These are phyloP conservation scores for Canis aureus DNA, from an alignment of 2,113 vertebrate genomes.

Conservation along the genomic window DNA sequence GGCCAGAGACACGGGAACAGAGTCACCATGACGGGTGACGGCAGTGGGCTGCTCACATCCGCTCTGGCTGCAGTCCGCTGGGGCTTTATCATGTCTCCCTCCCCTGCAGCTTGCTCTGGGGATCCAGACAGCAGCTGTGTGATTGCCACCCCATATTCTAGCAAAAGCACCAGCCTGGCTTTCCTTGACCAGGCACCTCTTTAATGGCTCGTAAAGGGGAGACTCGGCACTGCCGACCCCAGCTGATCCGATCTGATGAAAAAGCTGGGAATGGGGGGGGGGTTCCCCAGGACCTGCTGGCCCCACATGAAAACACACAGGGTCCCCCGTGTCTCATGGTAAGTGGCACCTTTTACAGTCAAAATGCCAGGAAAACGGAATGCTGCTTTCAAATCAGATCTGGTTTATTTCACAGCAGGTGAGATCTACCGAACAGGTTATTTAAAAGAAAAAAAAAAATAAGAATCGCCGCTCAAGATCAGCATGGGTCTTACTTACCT, in stretches of 20 bases:
- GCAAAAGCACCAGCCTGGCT: neutral
- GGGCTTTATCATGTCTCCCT: neutral
- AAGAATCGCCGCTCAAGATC: conserved; percentile 54
- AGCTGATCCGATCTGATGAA: conserved; percentile 60
- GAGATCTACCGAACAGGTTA: neutral
- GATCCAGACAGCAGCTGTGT: conserved; percentile 29
- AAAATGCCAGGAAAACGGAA: conserved; percentile 5
- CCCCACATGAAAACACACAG: conserved; percentile 34
- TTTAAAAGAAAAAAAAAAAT: neutral
- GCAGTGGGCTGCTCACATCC: neutral
- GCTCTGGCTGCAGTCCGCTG: neutral
- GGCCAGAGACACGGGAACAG: conserved; percentile 58
- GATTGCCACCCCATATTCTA: neutral
- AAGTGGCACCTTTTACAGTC: conserved; percentile 34
- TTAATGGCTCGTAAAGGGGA: fast-evolving
- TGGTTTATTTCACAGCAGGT: conserved; percentile 66
- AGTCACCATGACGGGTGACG: neutral
- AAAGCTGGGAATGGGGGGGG: neutral
- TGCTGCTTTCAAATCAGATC: neutral
- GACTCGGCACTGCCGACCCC: conserved; percentile 43
- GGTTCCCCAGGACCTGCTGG: neutral
- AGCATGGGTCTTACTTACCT: conserved; percentile 53
- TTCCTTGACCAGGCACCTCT: neutral
- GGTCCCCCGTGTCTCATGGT: neutral
- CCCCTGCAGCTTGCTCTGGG: neutral